Percentiles rank a stretch among this genome's conserved stretches.
These are phyloP conservation scores for Oreohelix idahoensis DNA, from an alignment of 1,140 invertebrate species.

Conservation along the genomic window DNA sequence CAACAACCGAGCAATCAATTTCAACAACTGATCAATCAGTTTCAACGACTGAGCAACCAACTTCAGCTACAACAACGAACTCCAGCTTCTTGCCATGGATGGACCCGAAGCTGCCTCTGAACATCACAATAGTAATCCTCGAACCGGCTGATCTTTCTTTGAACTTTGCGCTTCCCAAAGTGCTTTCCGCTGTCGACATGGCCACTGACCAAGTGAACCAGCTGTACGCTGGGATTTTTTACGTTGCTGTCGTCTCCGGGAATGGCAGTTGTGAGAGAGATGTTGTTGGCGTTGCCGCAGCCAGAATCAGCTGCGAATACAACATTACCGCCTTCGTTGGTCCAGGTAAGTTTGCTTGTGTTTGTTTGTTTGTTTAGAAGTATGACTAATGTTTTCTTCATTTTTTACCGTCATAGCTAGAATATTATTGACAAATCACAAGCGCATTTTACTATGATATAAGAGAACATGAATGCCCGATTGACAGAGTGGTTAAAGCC, in stretches of 20 bases:
- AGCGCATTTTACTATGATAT: too few relatives aligned
- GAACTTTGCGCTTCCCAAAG: conserved; percentile 1
- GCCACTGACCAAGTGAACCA: conserved; percentile 15
- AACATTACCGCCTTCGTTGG: conserved; percentile 38
- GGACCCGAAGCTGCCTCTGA: not conserved
- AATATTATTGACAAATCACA: too few relatives aligned
- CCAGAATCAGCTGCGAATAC: conserved; percentile 17
- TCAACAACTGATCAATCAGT: not conserved
- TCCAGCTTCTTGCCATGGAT: not conserved
- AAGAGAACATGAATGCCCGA: too few relatives aligned
- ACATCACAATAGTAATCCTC: not conserved
- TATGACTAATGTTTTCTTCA: too few relatives aligned
- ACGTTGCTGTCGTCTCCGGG: not conserved
- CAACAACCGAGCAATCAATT: not conserved
- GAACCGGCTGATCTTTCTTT: not conserved
- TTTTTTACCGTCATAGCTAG: too few relatives aligned
- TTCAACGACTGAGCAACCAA: not conserved
- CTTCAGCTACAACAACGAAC: not conserved
- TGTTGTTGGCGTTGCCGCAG: conserved; percentile 11
- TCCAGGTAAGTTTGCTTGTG: conserved; percentile 17
- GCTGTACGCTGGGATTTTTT: conserved; percentile 15
- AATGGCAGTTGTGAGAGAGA: conserved; percentile 22
- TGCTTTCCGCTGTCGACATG: not conserved
- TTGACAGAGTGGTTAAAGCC: too few relatives aligned
- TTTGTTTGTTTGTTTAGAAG: too few relatives aligned